Base-by-base conservation (phyloP, 53 echinoderm and acorn worm species). In the Astropecten irregularis region DNA sequence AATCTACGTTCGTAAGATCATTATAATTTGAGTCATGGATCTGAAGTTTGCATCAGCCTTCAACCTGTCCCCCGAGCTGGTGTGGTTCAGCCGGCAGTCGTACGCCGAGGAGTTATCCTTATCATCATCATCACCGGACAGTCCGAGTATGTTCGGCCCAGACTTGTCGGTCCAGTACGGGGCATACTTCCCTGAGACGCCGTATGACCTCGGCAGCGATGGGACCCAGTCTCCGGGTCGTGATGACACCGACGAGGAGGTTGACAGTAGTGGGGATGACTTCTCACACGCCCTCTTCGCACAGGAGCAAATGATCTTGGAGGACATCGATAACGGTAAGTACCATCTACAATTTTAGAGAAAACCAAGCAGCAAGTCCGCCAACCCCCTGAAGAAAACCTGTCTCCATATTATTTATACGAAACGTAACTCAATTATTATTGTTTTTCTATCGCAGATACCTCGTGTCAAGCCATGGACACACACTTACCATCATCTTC, bases 271-370 rank as follows among this genome's bases (percentile, higher is more conserved):
- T 14, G 38, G 54, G 3, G 73, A 73, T 15, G 73, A 73, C 73
- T 73, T 35, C 36, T 38, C 53, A 32, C 73, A 73, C 37, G 73
- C 73, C n/a, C 55, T 73, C 39, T 73, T 54, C 37, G 55, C 26
- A 5, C 73, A 73, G 38, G 73, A 73, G 25, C 71, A 71, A 52
- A 19, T 71, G 51, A 18, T 73, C 34, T 19, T 38, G 38, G 10
- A 7, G 31, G 32, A 33, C 33, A 13, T 0, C 9, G 54, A 54
- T 25, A 33, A 2, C 32, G 13, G n/a, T n/a, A n/a, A n/a, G n/a
- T n/a, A n/a, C n/a, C n/a, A n/a, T n/a, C n/a, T n/a, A n/a, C n/a
- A n/a, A n/a, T n/a, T n/a, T n/a, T n/a, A n/a, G n/a, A n/a, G n/a
- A n/a, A n/a, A n/a, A n/a, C n/a, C n/a, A n/a, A n/a, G n/a, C n/a